phyloP scores from a whole-genome alignment of 2,888 invertebrate genomes.

The Ecdyonurus torrentis region DNA sequence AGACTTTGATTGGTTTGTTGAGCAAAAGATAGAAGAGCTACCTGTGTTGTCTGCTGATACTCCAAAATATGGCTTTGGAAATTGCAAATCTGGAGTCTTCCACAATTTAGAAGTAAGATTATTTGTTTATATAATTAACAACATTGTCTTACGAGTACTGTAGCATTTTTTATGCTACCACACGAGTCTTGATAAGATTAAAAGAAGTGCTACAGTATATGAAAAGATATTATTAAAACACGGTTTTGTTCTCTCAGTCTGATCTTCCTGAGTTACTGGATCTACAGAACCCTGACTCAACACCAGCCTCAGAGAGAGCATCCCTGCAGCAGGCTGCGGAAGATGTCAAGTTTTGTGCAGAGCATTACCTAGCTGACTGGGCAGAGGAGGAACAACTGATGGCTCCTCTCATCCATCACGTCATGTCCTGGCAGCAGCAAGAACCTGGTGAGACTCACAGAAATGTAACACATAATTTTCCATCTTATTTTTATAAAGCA shows the following conservation, averaged over 20 bases:
- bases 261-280: neutral
- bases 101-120: neutral
- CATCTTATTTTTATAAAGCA: too few species aligned
- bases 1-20: neutral
- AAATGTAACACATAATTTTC: too few species aligned
- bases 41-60: neutral
- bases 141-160: too few species aligned
- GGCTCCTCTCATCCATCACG: neutral
- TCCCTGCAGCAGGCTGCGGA: neutral
- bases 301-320: neutral
- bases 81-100: neutral
- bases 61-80: neutral
- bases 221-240: too few species aligned
- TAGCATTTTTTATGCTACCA: too few species aligned
- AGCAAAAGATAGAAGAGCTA: neutral
- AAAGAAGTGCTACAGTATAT: too few species aligned
- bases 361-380: neutral
- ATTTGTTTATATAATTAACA: too few species aligned
- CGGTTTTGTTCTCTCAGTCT: too few species aligned
- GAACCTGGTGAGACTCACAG: too few species aligned
- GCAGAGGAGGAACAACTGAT: neutral
- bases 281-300: neutral
- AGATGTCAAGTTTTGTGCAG: neutral
- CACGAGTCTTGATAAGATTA: too few species aligned
- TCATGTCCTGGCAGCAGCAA: neutral